Evolutionary conservation across 2,797 vertebrate genomes (phyloP), one percentile per base, ranked within the genome.

Genomic region (Enoplosus armatus): DNA sequence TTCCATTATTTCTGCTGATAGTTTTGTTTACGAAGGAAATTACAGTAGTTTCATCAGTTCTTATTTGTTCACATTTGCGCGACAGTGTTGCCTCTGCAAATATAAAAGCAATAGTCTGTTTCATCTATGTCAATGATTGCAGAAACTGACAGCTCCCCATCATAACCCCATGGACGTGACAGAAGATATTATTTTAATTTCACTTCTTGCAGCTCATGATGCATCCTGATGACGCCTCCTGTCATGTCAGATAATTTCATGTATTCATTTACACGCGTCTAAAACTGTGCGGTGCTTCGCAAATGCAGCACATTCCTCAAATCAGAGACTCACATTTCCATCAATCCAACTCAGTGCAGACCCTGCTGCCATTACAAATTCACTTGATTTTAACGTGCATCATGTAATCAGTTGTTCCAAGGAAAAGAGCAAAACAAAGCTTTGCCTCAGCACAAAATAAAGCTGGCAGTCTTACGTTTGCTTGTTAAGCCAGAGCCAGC

Each of bases 381-480:
- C n/a, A n/a, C n/a, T n/a, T 16, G 8, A 29, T 62, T 69, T 62
- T 29, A 26, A 33, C 43, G 45, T 45, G 47, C n/a, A 45, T 76
- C 56, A 64, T 26, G 12, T 16, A 26, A 53, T 26, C 10, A 35
- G 56, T 56, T 58, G 72, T 29, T 29, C 39, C 9, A 55, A 33
- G 6, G 39, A 55, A 41, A 64, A 37, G 16, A 50, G 24, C 14
- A 35, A 50, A 66, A 29, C n/a, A n/a, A 20, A 29, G 29, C 18
- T 56, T 33, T 14, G 10, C 10, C 12, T 11, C 29, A 35, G 22
- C 3, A 3, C 22, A 39, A 16, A 59, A 59, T 33, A 56, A 39
- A 24, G 33, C 3, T 3, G 18, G 3, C 8, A 24, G 37, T 58
- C 6, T 31, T 20, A 12, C 4, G 22, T 8, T 59, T 60, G 22